Conservation (phyloP, 1,140 invertebrate genomes). For the Potamilus streckersoni region DNA sequence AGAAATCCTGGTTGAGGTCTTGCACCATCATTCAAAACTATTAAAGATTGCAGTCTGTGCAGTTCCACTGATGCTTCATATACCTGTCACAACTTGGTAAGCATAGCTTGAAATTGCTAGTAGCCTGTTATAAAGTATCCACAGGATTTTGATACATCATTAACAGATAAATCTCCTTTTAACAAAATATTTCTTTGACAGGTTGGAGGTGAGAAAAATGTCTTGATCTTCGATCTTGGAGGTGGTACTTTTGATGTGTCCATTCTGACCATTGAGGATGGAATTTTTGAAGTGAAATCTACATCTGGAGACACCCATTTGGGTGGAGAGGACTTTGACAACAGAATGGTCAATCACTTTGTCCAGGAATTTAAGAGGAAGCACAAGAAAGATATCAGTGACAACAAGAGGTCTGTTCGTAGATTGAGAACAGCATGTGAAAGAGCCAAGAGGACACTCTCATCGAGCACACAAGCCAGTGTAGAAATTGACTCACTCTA, state of each 20-base stretch:
- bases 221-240: slow-evolving; percentile 62
- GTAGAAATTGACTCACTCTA: slow-evolving; percentile 78
- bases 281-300: slow-evolving; percentile 77
- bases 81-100: too few species aligned
- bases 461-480: slow-evolving; percentile 61
- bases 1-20: too few species aligned
- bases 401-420: slow-evolving; percentile 56
- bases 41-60: too few species aligned
- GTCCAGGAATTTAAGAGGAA: slow-evolving; percentile 64
- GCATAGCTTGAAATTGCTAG: too few species aligned
- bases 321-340: slow-evolving; percentile 61
- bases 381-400: slow-evolving; percentile 58
- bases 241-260: slow-evolving; percentile 60
- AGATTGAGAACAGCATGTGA: slow-evolving; percentile 78
- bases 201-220: slow-evolving; percentile 68
- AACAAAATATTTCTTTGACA: slow-evolving; percentile 27
- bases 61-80: too few species aligned
- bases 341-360: slow-evolving; percentile 61
- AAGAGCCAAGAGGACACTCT: slow-evolving; percentile 71
- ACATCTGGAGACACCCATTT: slow-evolving; percentile 73
- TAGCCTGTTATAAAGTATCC: too few species aligned
- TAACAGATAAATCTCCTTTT: too few species aligned
- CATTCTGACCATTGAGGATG: slow-evolving; percentile 54
- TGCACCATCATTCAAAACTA: too few species aligned
- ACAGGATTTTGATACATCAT: too few species aligned